phyloP scores from a whole-genome alignment of 1,140 invertebrate species.

The Geopemphigus sp. region DNA sequence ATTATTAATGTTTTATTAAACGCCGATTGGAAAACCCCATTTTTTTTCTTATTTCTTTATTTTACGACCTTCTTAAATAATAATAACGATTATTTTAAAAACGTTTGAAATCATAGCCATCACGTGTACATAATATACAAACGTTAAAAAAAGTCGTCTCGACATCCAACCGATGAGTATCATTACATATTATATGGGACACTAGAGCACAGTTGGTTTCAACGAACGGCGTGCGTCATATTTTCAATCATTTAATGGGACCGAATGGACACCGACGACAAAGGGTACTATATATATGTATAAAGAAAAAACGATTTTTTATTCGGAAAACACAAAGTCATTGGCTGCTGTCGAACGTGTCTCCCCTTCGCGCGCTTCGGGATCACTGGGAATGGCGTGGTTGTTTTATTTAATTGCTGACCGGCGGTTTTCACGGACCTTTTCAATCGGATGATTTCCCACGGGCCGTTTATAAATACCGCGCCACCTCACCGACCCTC shows the following conservation, averaged over 20 bases:
- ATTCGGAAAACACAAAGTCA: not conserved
- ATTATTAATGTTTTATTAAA: too few species aligned
- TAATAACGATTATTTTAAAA: too few species aligned
- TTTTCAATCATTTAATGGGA: conserved; percentile 15
- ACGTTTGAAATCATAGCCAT: too few species aligned
- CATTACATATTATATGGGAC: too few species aligned
- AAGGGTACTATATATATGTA: not conserved
- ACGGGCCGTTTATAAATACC: conserved; percentile 39
- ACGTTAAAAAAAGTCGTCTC: too few species aligned
- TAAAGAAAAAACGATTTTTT: not conserved
- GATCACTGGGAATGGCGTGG: not conserved
- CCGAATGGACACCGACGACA: not conserved
- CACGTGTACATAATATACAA: too few species aligned
- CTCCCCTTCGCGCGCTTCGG: not conserved
- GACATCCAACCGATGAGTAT: too few species aligned
- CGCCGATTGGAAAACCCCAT: too few species aligned
- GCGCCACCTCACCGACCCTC: not conserved
- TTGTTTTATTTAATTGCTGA: conserved; percentile 43
- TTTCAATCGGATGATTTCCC: conserved; percentile 48
- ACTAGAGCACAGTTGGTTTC: too few species aligned
- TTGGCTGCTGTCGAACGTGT: not conserved
- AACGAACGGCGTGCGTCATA: not conserved
- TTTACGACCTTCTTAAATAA: too few species aligned
- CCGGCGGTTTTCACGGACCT: conserved; percentile 28
- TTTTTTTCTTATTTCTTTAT: too few species aligned